Percentiles rank a stretch among this genome's conserved stretches.
These are phyloP conservation scores for Sebastes oblongus DNA, from an alignment of 2,797 vertebrate genomes.

Conservation along the genomic window DNA sequence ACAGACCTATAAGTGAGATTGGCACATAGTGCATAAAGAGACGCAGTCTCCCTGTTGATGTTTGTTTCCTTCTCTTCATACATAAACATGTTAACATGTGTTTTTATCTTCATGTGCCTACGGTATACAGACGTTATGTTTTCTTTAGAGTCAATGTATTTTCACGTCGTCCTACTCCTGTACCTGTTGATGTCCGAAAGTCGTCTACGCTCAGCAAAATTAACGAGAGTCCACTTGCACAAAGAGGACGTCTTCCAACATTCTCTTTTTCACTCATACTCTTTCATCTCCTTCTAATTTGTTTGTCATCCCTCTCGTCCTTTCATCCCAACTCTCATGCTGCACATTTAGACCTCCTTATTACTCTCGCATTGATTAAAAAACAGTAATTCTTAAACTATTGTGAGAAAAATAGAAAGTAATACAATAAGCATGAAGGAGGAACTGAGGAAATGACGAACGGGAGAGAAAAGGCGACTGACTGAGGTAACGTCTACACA, in stretches of 20 bases:
- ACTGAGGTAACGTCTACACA: background rate
- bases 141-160: background rate
- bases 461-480: background rate
- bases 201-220: slow-evolving; percentile 30
- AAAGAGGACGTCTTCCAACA: slow-evolving; percentile 1
- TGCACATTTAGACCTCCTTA: background rate
- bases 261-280: background rate
- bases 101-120: background rate
- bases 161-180: background rate
- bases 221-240: background rate
- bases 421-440: background rate
- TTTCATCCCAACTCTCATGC: background rate
- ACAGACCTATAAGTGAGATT: slow-evolving; percentile 38
- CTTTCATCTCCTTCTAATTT: slow-evolving; percentile 19
- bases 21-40: slow-evolving; percentile 7
- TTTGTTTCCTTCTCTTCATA: background rate
- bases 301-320: background rate
- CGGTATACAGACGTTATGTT: background rate
- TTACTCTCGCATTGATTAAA: slow-evolving; percentile 6
- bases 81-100: background rate
- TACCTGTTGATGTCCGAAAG: slow-evolving; percentile 21
- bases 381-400: background rate
- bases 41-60: background rate
- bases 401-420: background rate
- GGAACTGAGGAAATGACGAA: background rate